Base-by-base conservation (phyloP, 2,888 invertebrate genomes). In the Nomada ferruginata region DNA sequence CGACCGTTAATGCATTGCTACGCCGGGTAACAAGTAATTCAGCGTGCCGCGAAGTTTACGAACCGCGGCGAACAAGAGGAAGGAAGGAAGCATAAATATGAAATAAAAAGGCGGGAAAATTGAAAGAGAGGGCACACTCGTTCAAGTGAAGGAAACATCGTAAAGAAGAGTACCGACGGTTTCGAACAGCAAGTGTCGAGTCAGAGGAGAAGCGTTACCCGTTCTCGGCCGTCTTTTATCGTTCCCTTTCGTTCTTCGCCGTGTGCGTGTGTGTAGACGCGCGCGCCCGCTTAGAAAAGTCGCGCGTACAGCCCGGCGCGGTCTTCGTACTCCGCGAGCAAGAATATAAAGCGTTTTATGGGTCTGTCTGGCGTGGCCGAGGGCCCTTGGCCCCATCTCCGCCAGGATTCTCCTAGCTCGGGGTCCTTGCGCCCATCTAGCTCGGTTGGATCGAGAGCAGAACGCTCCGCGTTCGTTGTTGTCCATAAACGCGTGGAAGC, bases 281-380 rank as follows among this genome's bases (percentile, higher is more conserved):
- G 20, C 29, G 44, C 55, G 50, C 61, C 69, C 50, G 76, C 52
- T 82, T 86, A 87, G 86, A 83, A 80, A 83, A 85, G 77, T 85
- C 77, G 76, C 76, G 73, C 76, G 64, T 64, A 69, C 47, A 71
- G 70, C 73, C 76, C 63, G 73, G 47, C 68, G 68, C 68, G 59
- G 69, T 61, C 73, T 70, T 50, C 66, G 55, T 70, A 55, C 75
- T 73, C 73, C 69, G 52, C 76, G 78, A 72, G 84, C 75, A 76
- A 50, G 82, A 87, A 87, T 85, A 88, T 87, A 87, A 87, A 88
- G 85, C 88, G 85, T 85, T 87, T 87, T 88, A 87, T 88, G 83
- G 82, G 81, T 86, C 85, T 76, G 88, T 87, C 85, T 86, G 82
- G 64, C 70, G 83, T 70, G 76, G 47, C 47, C 79, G 64, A 55